Evolutionary conservation across 1,140 invertebrate genomes (phyloP), one percentile per base, ranked within the genome.

Genomic region (Drosophila ohnishii): DNA sequence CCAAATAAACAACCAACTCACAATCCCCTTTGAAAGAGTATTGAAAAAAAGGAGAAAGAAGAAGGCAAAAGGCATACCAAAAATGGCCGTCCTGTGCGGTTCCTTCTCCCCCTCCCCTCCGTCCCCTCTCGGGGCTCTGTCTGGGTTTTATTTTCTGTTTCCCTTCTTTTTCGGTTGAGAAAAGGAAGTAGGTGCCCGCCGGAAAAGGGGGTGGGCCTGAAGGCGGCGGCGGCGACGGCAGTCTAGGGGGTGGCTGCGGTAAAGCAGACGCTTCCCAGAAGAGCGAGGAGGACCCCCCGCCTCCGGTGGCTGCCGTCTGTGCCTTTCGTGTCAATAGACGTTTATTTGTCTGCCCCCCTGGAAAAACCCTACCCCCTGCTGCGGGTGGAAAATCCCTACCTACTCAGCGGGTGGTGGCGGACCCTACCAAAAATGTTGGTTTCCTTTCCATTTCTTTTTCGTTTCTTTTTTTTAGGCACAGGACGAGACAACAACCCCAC

Each of bases 141-240:
- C 83, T 87, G 83, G 76, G 58, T 72, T 16, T 69, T 37, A 32
- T 37, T 45, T 55, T 66, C 57, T 67, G 16, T 61, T 63, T 80
- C 75, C 61, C 50, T 78, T 19, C 57, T 39, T 42, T 34, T 56
- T 48, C 57, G 61, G 51, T 71, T 51, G 45, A 73, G 57, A 83
- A 86, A 87, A 87, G 83, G 83, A 87, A 87, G 76, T 87, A 88
- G 83, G 83, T 79, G 75, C 83, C 71, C 61, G 53, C 62, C 62
- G 66, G 51, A 48, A 78, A 48, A 40, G 64, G 56, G 51, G 45
- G 51, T 1, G 28, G 28, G 58, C 10, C 25, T 55, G 55, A 30
- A n/a, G 44, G 44, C 16, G 16, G 45, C 16, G 16, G 45, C 32
- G 16, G 16, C 40, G 25, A 61, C 11, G 34, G 39, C 34, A 47